Base-by-base conservation (phyloP, 2,888 invertebrate species). In the Agonopterix alstromeriana region DNA sequence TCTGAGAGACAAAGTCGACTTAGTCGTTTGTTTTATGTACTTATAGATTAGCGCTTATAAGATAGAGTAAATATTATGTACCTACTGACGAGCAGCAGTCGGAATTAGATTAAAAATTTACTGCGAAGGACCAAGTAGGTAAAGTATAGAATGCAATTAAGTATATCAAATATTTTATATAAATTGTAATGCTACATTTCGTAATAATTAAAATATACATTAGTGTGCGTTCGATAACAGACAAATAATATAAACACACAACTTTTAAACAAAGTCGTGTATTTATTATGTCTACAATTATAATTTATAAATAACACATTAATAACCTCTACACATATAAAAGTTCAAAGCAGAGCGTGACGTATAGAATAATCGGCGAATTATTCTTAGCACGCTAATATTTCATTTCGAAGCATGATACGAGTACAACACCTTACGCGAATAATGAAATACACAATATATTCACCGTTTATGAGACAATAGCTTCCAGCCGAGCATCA, bases 401-500 rank as follows among this genome's bases (percentile, higher is more conserved):
- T 61, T 42, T 48, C 43, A 45, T 42, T 45, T 53, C 51, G 10
- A 43, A 44, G 43, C 11, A 42, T 42, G 35, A 35, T 11, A 14
- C 35, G 27, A 27, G 11, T 36, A 36, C 48, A 35, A 44, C 47
- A 27, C 3, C 41, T 41, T 27, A 35, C 36, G 43, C 9, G 36
- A 12, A 4, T 45, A 10, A 27, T 27, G 27, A 27, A 27, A 27
- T 27, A 27, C 27, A 53, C 43, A 53, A 51, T 17, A 2, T 41
- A 54, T 87, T 91, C 90, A 92, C 77, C 90, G 90, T 54, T 90
- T 81, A 49, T 86, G 90, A 3, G 83, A 75, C 55, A 92, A 85
- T 43, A 92, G 73, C 61, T 90, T 91, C 92, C 92, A 92, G 9
- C 92, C 92, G 3, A 92, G 82, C 72, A 92, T 83, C 66, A 92